phyloP scores from a whole-genome alignment of 2,113 vertebrate species.

The Colossoma macropomum region DNA sequence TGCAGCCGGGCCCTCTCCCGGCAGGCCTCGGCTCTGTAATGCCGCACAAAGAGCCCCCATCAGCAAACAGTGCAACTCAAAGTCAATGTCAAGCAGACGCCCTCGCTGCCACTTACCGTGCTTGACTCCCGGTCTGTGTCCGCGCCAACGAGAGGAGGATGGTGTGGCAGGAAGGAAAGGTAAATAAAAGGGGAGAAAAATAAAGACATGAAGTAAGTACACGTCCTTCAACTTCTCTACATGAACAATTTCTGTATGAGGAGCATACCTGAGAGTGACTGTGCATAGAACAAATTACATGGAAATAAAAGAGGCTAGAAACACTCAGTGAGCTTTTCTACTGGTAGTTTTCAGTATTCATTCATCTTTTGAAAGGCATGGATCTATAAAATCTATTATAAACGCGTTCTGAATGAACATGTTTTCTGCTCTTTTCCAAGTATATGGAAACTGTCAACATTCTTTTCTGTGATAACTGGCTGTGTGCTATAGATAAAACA shows the following conservation, averaged over 20 bases:
- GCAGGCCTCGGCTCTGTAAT: conserved; percentile 13
- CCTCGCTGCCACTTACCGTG: conserved; percentile 83
- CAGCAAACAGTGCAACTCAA: conserved; percentile 45
- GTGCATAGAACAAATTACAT: background rate
- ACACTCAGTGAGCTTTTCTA: background rate
- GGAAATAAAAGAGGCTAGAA: background rate
- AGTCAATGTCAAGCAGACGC: conserved; percentile 54
- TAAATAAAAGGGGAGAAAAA: conserved; percentile 40
- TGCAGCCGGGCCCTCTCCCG: conserved; percentile 58
- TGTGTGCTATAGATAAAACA: too few species aligned
- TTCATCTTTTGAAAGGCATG: background rate
- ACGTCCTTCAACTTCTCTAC: background rate
- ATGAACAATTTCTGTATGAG: too few species aligned
- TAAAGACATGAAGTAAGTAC: conserved; percentile 58
- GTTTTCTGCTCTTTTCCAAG: too few species aligned
- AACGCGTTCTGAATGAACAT: too few species aligned
- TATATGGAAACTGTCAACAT: too few species aligned
- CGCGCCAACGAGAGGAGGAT: conserved; percentile 60
- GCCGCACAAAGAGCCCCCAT: conserved; percentile 35
- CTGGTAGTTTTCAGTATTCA: background rate
- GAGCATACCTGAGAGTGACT: background rate
- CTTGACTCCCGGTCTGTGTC: conserved; percentile 91
- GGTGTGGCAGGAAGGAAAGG: conserved; percentile 67
- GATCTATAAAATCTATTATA: too few species aligned
- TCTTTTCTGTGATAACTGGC: too few species aligned